Evolutionary conservation across 2,888 invertebrate genomes (phyloP), one percentile per base, ranked within the genome.

Genomic region (Cataglyphis albicans): DNA sequence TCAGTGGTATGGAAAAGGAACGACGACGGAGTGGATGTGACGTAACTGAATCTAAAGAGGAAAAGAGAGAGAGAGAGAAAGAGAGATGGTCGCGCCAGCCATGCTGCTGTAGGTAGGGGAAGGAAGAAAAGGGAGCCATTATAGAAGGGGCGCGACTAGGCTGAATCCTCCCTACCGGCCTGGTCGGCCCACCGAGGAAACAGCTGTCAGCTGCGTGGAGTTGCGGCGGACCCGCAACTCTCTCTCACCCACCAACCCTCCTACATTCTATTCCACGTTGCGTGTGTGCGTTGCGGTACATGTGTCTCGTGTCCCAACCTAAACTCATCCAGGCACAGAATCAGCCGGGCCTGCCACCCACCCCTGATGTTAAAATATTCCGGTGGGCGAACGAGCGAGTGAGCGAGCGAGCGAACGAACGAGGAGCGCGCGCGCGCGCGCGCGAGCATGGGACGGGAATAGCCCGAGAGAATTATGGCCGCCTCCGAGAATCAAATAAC

Each of bases 101-200:
- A 94, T 94, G 91, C 94, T 94, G 94, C 72, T 73, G 84, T 86
- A 82, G 90, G 93, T 92, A 92, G 93, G 94, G 94, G 94, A 93
- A 94, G 93, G 94, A 93, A 94, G 94, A 93, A 94, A 94, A 94
- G 94, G 95, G 93, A 94, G 95, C 94, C 94, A 94, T 94, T 94
- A 94, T 94, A 94, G 94, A 94, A 94, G 94, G 94, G 94, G 94
- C 94, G 94, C 94, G 94, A 94, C 94, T 94, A 94, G 94, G 94
- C 92, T 94, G 94, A 94, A 94, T 94, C 94, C 94, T 94, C 94
- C 94, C 94, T 93, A 91, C 94, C 94, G 93, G 92, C 93, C 94
- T 25, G 93, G 93, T 94, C 94, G 93, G 93, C 94, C 94, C 94
- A 94, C 94, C 93, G 93, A 93, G 92, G 93, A 93, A 94, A 94